Percentiles rank a stretch among this genome's conserved stretches.
Evolutionary conservation across 2,797 vertebrate genomes (phyloP).

Genomic region (Molossus alvarezi): DNA sequence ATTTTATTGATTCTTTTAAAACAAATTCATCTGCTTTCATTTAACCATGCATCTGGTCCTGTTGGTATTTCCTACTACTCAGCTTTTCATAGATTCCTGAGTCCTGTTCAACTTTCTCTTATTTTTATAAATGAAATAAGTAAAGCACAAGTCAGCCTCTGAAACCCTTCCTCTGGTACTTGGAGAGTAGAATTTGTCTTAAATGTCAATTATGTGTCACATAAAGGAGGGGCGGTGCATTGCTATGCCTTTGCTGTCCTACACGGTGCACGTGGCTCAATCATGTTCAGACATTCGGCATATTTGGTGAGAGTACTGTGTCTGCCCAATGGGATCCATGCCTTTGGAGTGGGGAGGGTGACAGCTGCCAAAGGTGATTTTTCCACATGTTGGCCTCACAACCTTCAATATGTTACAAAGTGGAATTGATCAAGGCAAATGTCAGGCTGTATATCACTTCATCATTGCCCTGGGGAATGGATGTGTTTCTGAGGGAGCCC

Average conservation of each 20-base stretch:
- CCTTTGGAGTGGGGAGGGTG: too few species aligned
- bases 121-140: conserved; percentile 75
- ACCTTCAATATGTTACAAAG: not conserved
- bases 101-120: conserved; percentile 57
- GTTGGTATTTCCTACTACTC: conserved; percentile 62
- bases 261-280: not conserved
- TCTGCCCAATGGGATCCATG: not conserved
- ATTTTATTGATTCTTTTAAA: conserved; percentile 79
- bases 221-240: not conserved
- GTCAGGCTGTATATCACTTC: not conserved
- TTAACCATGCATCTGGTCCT: conserved; percentile 62
- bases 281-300: not conserved
- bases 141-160: not conserved
- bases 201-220: not conserved
- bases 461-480: not conserved
- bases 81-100: conserved; percentile 66
- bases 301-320: not conserved
- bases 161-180: not conserved
- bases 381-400: not conserved
- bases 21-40: conserved; percentile 77
- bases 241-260: not conserved
- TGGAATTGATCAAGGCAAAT: not conserved
- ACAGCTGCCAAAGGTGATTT: not conserved
- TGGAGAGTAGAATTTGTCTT: not conserved
- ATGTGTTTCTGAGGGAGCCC: not conserved